Conservation (phyloP, 2,888 invertebrate species). For the Rhamnusium bicolor region DNA sequence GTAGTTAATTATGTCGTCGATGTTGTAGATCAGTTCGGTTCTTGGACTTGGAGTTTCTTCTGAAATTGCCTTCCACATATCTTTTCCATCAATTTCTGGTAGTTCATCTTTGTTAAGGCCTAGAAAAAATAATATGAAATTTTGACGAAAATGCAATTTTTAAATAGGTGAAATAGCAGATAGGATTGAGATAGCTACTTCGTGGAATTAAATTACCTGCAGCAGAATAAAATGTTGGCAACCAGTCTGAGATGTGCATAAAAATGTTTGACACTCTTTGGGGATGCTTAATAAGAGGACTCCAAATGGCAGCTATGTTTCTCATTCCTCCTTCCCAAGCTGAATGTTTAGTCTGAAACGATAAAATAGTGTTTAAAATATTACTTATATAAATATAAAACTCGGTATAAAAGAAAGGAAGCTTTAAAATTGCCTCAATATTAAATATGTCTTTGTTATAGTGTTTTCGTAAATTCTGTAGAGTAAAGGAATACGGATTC, state of each 20-base stretch:
- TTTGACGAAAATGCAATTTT: neutral
- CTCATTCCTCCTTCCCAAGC: constrained; percentile 82
- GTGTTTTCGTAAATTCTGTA: too few relatives aligned
- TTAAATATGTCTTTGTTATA: too few relatives aligned
- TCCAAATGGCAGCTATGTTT: constrained; percentile 79
- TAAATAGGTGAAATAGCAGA: too few relatives aligned
- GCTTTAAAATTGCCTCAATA: too few relatives aligned
- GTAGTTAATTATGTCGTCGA: constrained; percentile 74
- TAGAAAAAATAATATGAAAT: constrained; percentile 45
- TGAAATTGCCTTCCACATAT: constrained; percentile 73
- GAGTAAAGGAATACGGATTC: too few relatives aligned
- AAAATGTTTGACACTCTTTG: constrained; percentile 76
- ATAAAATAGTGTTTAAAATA: constrained; percentile 21
- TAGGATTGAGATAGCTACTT: too few relatives aligned
- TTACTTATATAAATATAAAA: too few relatives aligned
- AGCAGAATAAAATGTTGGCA: constrained; percentile 79
- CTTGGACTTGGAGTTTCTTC: constrained; percentile 71
- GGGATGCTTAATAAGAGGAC: constrained; percentile 74
- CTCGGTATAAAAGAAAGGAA: too few relatives aligned
- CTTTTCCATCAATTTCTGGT: constrained; percentile 75
- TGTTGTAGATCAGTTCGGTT: constrained; percentile 75
- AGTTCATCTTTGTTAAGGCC: constrained; percentile 70
- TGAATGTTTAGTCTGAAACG: constrained; percentile 77
- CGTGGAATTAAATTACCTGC: constrained; percentile 71
- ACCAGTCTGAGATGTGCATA: constrained; percentile 81